phyloP scores from a whole-genome alignment of 2,797 vertebrate species.

The Distichodus sexfasciatus region DNA sequence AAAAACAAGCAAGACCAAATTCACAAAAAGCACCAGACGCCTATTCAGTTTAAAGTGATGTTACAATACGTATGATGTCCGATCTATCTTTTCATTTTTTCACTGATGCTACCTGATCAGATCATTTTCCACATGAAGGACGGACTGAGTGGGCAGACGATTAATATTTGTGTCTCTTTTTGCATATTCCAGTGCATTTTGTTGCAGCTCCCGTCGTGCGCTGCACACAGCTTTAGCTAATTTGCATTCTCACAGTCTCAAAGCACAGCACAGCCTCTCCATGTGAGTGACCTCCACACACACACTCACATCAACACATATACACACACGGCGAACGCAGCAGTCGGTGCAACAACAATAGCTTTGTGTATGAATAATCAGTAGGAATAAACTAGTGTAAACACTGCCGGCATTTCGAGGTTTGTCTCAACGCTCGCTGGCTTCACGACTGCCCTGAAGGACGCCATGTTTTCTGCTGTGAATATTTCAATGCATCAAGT shows the following conservation, averaged over 20 bases:
- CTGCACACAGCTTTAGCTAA: constrained; percentile 33
- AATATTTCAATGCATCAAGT: constrained; percentile 3
- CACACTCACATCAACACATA: background rate
- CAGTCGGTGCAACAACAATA: constrained; percentile 1
- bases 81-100: too few relatives aligned
- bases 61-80: too few relatives aligned
- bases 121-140: too few relatives aligned
- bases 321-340: background rate
- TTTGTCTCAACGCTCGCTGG: background rate
- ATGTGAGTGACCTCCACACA: constrained; percentile 40
- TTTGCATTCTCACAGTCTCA: constrained; percentile 34
- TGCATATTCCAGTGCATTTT: too few relatives aligned
- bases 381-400: background rate
- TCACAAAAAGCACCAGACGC: too few relatives aligned
- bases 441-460: background rate
- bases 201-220: constrained; percentile 16
- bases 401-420: too few relatives aligned
- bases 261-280: constrained; percentile 35
- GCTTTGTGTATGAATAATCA: background rate
- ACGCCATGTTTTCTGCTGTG: background rate
- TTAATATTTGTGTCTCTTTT: too few relatives aligned
- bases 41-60: too few relatives aligned
- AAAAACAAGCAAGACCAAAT: background rate
- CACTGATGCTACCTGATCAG: too few relatives aligned
- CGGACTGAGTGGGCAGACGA: too few relatives aligned